Evolutionary conservation across 2,888 invertebrate genomes (phyloP), one percentile per base, ranked within the genome.

Genomic region (Aspidiotus destructor): DNA sequence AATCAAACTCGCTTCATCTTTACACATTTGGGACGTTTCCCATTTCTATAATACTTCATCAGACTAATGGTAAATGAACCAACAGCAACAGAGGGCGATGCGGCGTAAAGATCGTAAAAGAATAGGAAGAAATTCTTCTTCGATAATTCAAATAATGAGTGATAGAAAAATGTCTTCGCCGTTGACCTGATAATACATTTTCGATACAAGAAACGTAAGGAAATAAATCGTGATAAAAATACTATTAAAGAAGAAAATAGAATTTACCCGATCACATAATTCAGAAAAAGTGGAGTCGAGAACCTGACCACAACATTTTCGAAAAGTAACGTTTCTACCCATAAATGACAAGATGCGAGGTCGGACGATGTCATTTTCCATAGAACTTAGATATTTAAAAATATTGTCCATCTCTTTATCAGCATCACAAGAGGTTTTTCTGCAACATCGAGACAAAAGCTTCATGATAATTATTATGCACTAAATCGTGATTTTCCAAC

Each of bases 231-330:
- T 28, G 28, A 28, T 48, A 6, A 48, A 48, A 48, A 60, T 28
- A 28, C 28, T 3, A 28, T 28, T 28, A 28, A 28, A 28, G 5
- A 28, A 1, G 28, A 28, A 9, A 7, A 60, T 13, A 52, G 17
- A 52, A 72, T 75, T 74, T 81, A 92, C 92, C 77, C 92, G 83
- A 76, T 89, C 86, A 80, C 97, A 98, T 63, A 99, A 80, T 78
- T 96, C 96, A 17, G 84, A 82, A 79, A 98, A 99, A 2, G 85
- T 86, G 42, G 88, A 86, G 77, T 97, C 92, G 71, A 95, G 80
- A 54, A 99, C 85, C 76, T 89, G 86, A 0, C 98, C 98, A 79
- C 98, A 98, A 16, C 95, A 89, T 78, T 85, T 91, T 0, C 85
- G 82, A 77, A 99, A 92, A 7, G 83, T 85, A 1, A 99, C 87